Percentiles rank a stretch among this genome's conserved stretches.
Evolutionary conservation across 2,888 invertebrate genomes (phyloP).

Genomic region (Ashinkailepas kermadecensis): DNA sequence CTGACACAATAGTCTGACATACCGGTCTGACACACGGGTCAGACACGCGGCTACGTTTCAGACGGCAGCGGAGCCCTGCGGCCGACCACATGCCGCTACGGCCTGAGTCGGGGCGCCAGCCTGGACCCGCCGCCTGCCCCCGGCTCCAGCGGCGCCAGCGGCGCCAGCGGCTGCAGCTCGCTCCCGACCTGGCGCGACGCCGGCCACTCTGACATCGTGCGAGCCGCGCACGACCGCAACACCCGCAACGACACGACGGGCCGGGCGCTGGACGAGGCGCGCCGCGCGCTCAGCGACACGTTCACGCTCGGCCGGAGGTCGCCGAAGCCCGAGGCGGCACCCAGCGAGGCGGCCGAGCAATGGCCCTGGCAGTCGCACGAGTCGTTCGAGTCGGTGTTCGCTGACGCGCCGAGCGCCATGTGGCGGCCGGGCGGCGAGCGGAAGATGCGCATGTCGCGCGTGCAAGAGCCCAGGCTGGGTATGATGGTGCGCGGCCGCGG

Average conservation of each 20-base stretch:
- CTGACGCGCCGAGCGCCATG: neutral
- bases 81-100: conserved; percentile 1
- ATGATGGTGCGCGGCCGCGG: conserved; percentile 12
- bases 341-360: neutral
- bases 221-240: neutral
- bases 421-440: neutral
- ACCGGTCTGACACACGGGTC: too few species aligned
- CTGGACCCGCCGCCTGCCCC: too few species aligned
- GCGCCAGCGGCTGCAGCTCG: neutral
- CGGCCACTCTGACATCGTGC: neutral
- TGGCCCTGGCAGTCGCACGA: neutral
- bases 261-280: neutral
- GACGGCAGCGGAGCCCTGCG: neutral
- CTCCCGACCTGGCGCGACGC: neutral
- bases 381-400: neutral
- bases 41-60: neutral
- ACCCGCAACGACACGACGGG: neutral
- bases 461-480: neutral
- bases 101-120: neutral
- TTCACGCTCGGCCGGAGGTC: neutral
- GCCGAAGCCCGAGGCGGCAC: neutral
- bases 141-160: too few species aligned
- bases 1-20: too few species aligned
- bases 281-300: neutral
- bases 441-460: neutral